Percentiles rank a stretch among this genome's conserved stretches.
Evolutionary conservation across 2,113 vertebrate genomes (phyloP).

Genomic region (Sisor rabdophorus): DNA sequence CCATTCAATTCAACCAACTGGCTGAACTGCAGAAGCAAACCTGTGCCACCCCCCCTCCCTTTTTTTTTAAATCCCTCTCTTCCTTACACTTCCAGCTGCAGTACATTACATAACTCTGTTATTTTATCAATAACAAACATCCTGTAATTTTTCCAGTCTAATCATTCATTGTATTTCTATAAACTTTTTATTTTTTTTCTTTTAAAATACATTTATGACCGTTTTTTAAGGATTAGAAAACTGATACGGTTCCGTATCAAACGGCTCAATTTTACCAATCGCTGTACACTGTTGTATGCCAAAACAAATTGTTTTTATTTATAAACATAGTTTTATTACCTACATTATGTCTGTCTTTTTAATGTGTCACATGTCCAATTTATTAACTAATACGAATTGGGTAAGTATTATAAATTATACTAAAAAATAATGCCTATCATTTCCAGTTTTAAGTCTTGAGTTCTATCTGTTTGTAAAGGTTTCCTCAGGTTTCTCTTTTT

Average conservation of each 20-base stretch:
- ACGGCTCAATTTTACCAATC: conserved; percentile 50
- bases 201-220: conserved; percentile 48
- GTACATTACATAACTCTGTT: conserved; percentile 31
- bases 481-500: too few relatives aligned
- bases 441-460: too few relatives aligned
- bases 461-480: too few relatives aligned
- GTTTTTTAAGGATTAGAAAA: conserved; percentile 50
- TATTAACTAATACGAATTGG: too few relatives aligned
- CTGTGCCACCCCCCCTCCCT: not conserved
- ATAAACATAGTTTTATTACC: conserved; percentile 79
- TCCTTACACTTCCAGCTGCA: conserved; percentile 36
- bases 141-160: conserved; percentile 45
- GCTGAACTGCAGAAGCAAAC: not conserved
- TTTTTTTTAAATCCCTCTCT: conserved; percentile 9
- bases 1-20: not conserved
- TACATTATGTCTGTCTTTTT: conserved; percentile 29
- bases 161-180: conserved; percentile 44
- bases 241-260: conserved; percentile 50
- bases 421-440: too few relatives aligned
- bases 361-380: not conserved
- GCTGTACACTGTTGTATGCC: conserved; percentile 65
- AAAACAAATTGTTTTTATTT: conserved; percentile 74
- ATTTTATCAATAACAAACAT: conserved; percentile 49
- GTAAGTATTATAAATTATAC: too few relatives aligned
- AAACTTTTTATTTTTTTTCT: conserved; percentile 29